Evolutionary conservation across 2,888 invertebrate species (phyloP), one percentile per base, ranked within the genome.

Genomic region (Parascotia fuliginaria): DNA sequence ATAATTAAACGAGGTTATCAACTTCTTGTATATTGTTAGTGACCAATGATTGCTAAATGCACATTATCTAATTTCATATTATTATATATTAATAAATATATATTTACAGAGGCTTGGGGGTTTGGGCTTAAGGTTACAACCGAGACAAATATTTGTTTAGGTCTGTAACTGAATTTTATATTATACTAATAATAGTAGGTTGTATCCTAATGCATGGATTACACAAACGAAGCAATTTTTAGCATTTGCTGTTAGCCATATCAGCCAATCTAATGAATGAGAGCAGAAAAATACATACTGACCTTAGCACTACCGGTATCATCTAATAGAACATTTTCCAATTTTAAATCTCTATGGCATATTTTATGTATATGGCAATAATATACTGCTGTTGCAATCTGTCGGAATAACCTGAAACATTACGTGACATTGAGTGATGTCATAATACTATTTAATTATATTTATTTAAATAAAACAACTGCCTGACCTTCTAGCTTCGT

Each of bases 341-440:
- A 93, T 89, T 98, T 98, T 75, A 98, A 94, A 94, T 98, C 98
- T 74, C 98, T 94, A 92, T 98, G 98, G 87, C 98, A 98, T 77
- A 98, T 98, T 92, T 98, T 98, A 88, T 98, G 98, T 94, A 98
- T 98, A 93, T 99, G 99, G 91, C 99, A 98, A 92, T 99, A 99
- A 91, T 98, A 98, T 58, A 98, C 97, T 65, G 99, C 98, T 37
- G 98, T 98, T 19, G 98, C 96, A 75, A 99, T 98, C 92, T 99
- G 99, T 55, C 99, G 95, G 88, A 99, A 99, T 90, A 99, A 96
- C 77, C 98, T 94, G 87, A 55, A 85, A 86, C 52, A 42, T 46
- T 45, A 15, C 12, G 52, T 14, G 28, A 47, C 34, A 47, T n/a
- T 43, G 22, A 49, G 33, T 40, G 13, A 43, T 22, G 11, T 29